A percentile compares a stretch with the other conserved stretches of the same genome.
These are phyloP conservation scores for Rhaphigaster nebulosa DNA, from an alignment of 2,888 invertebrate genomes.

Conservation along the genomic window DNA sequence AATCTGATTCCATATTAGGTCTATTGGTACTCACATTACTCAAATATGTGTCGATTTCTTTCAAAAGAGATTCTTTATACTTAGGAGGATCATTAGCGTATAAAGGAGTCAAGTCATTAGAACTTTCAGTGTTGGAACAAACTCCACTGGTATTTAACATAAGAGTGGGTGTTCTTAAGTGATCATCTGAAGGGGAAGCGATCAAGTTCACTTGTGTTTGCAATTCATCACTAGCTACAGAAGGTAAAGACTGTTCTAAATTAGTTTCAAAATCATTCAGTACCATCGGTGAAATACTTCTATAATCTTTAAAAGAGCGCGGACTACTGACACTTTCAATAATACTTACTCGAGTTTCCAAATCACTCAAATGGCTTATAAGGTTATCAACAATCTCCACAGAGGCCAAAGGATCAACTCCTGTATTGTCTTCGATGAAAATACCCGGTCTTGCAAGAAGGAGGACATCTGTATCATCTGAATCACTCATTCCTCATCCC, in stretches of 20 bases:
- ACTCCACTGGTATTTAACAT: conserved; percentile 45
- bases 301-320: conserved; percentile 19
- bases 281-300: conserved; percentile 49
- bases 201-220: background rate
- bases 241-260: conserved; percentile 27
- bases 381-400: conserved; percentile 74
- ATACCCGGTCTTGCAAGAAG: conserved; percentile 84
- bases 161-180: conserved; percentile 46
- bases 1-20: background rate
- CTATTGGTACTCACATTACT: conserved; percentile 21
- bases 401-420: conserved; percentile 65
- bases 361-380: conserved; percentile 75
- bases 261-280: conserved; percentile 41
- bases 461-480: conserved; percentile 87
- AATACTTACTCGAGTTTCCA: conserved; percentile 71
- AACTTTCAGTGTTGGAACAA: conserved; percentile 53
- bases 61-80: conserved; percentile 56
- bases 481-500: conserved; percentile 74
- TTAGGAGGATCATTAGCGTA: conserved; percentile 10
- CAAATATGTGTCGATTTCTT: conserved; percentile 61
- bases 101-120: conserved; percentile 30
- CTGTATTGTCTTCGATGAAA: conserved; percentile 75
- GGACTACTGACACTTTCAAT: conserved; percentile 69
- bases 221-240: conserved; percentile 44
- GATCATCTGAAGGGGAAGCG: background rate